Base-by-base conservation (phyloP, 2,797 vertebrate species). In the Hylomyscus alleni region DNA sequence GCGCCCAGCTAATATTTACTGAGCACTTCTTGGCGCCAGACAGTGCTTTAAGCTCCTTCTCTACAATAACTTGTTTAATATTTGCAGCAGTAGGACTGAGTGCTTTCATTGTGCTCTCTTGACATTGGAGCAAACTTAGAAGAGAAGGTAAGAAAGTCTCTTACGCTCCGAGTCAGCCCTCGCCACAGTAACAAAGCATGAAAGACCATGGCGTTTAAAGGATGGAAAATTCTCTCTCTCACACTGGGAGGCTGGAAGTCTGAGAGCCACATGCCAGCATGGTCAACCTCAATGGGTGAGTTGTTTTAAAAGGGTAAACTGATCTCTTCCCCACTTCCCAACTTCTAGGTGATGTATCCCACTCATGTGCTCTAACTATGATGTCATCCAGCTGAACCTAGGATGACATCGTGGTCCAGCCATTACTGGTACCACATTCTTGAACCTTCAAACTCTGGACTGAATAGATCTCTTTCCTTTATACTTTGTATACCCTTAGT, bases 21-120 rank as follows among this genome's bases (percentile, higher is more conserved):
- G 93, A 97, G 95, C 90, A 92, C 96, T 96, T 93, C 92, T 93
- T 82, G 97, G 96, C 92, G 73, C 96, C 97, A 96, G 95, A 76
- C 80, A 1, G 34, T 13, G 75, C 87, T 96, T 58, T 75, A 82
- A 96, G 95, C 90, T 91, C 77, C 94, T 82, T 89, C 80, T n/a
- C 75, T 37, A 73, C 83, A 81, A 75, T 93, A 88, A 82, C 89
- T 93, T 83, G 82, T 91, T 96, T 95, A 83, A 97, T 91, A 94
- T 95, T 95, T 94, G 94, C 93, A 78, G 15, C 81, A 67, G 14
- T 77, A 50, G 17, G 75, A 91, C 52, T 54, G 76, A 44, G 58
- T 75, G 17, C 67, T 94, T 93, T 96, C 88, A 94, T 96, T 94
- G 82, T 31, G 60, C 62, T 93, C 93, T 95, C 89, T 84, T 93